Conservation (phyloP, 2,797 vertebrate species). For the Nasua narica region DNA sequence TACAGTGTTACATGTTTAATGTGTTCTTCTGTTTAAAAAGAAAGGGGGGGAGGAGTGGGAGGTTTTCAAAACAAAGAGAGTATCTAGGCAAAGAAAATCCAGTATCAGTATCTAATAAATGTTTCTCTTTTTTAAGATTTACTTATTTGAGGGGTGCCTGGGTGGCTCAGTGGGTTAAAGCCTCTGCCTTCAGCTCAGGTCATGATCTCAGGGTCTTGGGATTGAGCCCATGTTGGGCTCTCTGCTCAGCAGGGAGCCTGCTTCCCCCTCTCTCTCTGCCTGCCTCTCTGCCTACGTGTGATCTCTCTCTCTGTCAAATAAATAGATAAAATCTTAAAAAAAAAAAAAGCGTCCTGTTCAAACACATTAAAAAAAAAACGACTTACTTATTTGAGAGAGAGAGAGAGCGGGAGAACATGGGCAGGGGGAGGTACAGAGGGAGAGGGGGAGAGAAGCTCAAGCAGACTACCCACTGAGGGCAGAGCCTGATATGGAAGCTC, state of each 20-base stretch:
- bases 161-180: too few species aligned
- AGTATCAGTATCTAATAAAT: background rate
- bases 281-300: too few species aligned
- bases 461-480: background rate
- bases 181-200: too few species aligned
- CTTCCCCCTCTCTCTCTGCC: too few species aligned
- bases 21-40: background rate
- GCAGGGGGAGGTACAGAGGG: background rate
- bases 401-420: background rate
- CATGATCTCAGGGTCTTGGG: too few species aligned
- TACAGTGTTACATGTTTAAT: background rate
- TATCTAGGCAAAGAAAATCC: background rate
- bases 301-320: too few species aligned
- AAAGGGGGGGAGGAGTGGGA: background rate
- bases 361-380: too few species aligned
- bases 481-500: background rate
- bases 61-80: conserved; percentile 20
- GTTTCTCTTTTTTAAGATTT: background rate
- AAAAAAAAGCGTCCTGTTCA: too few species aligned
- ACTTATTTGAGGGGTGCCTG: too few species aligned
- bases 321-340: too few species aligned
- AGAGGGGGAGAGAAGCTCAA: background rate
- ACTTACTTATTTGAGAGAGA: background rate
- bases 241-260: too few species aligned
- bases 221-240: too few species aligned